A percentile compares a stretch with the other conserved stretches of the same genome.
phyloP scores from a whole-genome alignment of 2,113 vertebrate species.

The Sula dactylatra region DNA sequence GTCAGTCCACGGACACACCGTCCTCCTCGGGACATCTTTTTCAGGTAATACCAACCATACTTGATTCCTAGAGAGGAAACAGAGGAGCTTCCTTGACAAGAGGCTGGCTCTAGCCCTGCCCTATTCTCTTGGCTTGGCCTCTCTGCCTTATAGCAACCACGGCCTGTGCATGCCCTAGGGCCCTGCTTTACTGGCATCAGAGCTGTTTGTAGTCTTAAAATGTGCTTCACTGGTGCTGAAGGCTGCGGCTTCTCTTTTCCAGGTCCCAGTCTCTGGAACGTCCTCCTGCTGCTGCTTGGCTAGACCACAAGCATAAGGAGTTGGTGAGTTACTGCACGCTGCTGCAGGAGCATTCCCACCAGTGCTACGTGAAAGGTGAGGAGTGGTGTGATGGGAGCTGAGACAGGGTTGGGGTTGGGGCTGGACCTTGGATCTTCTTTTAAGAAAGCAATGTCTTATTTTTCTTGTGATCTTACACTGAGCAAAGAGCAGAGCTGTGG shows the following conservation, averaged over 20 bases:
- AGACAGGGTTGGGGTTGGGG: background rate
- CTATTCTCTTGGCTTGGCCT: background rate
- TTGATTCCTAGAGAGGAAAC: background rate
- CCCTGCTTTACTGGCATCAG: background rate
- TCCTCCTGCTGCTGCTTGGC: slow-evolving; percentile 80
- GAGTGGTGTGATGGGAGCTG: accelerated
- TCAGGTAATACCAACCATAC: slow-evolving; percentile 76
- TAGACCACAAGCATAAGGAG: slow-evolving; percentile 91
- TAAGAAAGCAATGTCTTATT: background rate
- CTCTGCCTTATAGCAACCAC: background rate
- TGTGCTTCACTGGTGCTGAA: background rate
- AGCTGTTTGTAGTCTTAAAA: background rate
- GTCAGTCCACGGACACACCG: slow-evolving; percentile 78
- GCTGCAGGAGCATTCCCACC: slow-evolving; percentile 93
- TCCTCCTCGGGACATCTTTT: slow-evolving; percentile 84
- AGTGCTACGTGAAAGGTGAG: slow-evolving; percentile 90
- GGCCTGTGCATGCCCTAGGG: background rate
- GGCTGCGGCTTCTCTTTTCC: background rate
- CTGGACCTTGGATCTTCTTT: background rate
- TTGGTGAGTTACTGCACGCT: slow-evolving; percentile 87
- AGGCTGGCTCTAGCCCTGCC: background rate
- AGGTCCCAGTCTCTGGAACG: slow-evolving; percentile 91
- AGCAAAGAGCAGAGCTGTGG: background rate
- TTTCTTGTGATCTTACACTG: background rate
- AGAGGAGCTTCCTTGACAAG: background rate